A percentile compares a stretch with the other conserved stretches of the same genome.
phyloP scores from a whole-genome alignment of 2,888 invertebrate species.

The Phyto melanocephala region DNA sequence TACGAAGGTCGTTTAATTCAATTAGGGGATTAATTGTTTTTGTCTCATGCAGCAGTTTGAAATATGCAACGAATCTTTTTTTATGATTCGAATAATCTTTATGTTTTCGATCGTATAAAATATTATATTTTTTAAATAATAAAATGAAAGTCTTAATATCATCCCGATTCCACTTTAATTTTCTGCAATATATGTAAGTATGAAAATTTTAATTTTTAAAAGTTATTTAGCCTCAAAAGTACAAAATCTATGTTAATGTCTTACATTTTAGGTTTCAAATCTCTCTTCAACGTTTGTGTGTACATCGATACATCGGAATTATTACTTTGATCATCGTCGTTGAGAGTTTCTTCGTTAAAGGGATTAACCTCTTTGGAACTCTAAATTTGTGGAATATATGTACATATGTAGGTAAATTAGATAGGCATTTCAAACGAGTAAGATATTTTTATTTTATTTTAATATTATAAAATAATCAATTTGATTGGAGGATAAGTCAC shows the following conservation, averaged over 20 bases:
- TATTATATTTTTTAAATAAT: background rate
- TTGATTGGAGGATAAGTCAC: no score
- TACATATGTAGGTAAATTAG: no score
- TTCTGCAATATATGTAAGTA: background rate
- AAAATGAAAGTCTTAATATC: background rate
- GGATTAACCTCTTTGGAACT: background rate
- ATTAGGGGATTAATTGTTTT: background rate
- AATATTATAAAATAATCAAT: no score
- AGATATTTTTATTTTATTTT: no score
- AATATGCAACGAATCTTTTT: background rate
- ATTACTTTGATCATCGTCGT: background rate
- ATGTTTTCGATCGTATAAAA: slow-evolving; percentile 8
- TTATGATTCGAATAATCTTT: background rate
- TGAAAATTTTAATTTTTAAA: no score
- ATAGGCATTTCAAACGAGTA: no score
- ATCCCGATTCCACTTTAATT: background rate
- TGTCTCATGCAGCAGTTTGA: background rate
- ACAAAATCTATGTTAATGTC: background rate
- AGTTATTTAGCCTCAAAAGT: no score
- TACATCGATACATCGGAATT: background rate
- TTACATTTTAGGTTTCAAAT: background rate
- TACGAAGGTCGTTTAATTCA: background rate
- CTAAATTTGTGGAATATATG: no score
- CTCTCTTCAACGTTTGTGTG: background rate
- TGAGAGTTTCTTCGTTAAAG: background rate